Percentiles rank a stretch among this genome's conserved stretches.
These are phyloP conservation scores for Carpatolechia fugitivella DNA, from an alignment of 2,888 invertebrate genomes.

Conservation along the genomic window DNA sequence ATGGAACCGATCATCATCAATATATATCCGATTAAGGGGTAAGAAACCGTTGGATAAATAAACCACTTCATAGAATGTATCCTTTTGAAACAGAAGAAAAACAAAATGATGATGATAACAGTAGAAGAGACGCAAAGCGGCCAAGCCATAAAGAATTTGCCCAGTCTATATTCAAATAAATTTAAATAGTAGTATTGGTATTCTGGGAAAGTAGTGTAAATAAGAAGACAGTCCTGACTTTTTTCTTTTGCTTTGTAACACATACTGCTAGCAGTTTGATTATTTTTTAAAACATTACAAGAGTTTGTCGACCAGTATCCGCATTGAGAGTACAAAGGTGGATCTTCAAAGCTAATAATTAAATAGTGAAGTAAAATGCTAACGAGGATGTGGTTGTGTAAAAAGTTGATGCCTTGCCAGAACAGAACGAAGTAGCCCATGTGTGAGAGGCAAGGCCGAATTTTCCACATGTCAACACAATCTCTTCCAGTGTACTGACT, in stretches of 20 bases:
- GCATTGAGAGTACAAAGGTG: slow-evolving; percentile 55
- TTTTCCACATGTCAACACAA: slow-evolving; percentile 58
- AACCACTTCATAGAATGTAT: slow-evolving; percentile 41
- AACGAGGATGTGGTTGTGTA: slow-evolving; percentile 45
- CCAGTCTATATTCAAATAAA: slow-evolving; percentile 30
- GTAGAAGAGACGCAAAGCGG: slow-evolving; percentile 53
- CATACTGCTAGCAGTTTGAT: slow-evolving; percentile 56
- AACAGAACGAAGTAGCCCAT: slow-evolving; percentile 51
- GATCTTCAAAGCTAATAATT: slow-evolving; percentile 59
- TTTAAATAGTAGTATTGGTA: slow-evolving; percentile 57
- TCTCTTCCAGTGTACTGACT: slow-evolving; percentile 64
- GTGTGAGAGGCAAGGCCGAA: slow-evolving; percentile 52
- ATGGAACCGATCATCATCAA: slow-evolving; percentile 54
- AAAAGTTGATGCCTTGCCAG: slow-evolving; percentile 45
- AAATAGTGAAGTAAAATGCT: slow-evolving; percentile 59
- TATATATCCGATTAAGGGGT: slow-evolving; percentile 42
- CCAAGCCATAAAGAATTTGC: slow-evolving; percentile 48
- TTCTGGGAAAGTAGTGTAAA: slow-evolving; percentile 55
- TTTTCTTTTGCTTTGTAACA: slow-evolving; percentile 41
- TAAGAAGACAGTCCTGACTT: slow-evolving; percentile 23
- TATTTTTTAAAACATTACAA: slow-evolving; percentile 46
- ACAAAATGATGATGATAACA: slow-evolving; percentile 38
- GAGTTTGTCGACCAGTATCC: slow-evolving; percentile 46
- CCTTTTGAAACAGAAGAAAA: slow-evolving; percentile 49
- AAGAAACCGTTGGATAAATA: slow-evolving; percentile 34